Evolutionary conservation across 2,797 vertebrate species (phyloP).

Genomic region (Tokudaia tokunoshimensis): DNA sequence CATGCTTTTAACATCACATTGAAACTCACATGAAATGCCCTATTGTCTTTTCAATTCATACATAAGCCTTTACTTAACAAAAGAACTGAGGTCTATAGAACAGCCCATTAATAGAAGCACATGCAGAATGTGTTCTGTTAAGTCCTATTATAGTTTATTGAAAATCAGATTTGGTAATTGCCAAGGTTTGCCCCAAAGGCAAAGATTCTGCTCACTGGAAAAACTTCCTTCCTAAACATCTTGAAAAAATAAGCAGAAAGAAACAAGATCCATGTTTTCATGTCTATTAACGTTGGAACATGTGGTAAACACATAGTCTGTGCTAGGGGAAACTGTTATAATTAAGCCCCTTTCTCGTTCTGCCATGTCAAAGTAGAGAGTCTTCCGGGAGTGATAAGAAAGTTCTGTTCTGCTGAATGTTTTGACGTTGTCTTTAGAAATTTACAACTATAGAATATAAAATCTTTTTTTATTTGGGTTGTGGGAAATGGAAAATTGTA

Average conservation of each 20-base stretch:
- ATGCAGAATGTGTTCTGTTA: slow-evolving; percentile 27
- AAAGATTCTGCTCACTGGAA: neutral
- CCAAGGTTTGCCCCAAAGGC: neutral
- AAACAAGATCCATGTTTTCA: slow-evolving; percentile 72
- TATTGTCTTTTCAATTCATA: neutral
- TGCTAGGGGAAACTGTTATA: slow-evolving; percentile 76
- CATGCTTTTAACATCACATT: neutral
- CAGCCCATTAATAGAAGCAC: neutral
- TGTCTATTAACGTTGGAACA: slow-evolving; percentile 78
- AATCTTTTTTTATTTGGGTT: slow-evolving; percentile 75
- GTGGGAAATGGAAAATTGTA: slow-evolving; percentile 60
- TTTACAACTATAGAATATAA: slow-evolving; percentile 67
- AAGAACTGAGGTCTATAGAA: neutral
- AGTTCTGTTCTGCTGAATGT: slow-evolving; percentile 82
- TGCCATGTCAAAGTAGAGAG: slow-evolving; percentile 59
- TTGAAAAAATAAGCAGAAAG: slow-evolving; percentile 75
- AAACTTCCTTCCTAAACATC: slow-evolving; percentile 28
- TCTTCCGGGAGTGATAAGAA: slow-evolving; percentile 84
- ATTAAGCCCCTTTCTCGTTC: slow-evolving; percentile 74
- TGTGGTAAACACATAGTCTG: slow-evolving; percentile 69
- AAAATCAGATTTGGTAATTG: slow-evolving; percentile 54
- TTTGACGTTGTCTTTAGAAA: slow-evolving; percentile 82
- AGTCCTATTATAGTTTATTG: slow-evolving; percentile 53
- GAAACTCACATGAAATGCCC: neutral
- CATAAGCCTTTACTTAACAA: slow-evolving; percentile 40